These are phyloP conservation scores for Pogonophryne albipinna DNA, from an alignment of 2,797 vertebrate species.

Conservation along the genomic window DNA sequence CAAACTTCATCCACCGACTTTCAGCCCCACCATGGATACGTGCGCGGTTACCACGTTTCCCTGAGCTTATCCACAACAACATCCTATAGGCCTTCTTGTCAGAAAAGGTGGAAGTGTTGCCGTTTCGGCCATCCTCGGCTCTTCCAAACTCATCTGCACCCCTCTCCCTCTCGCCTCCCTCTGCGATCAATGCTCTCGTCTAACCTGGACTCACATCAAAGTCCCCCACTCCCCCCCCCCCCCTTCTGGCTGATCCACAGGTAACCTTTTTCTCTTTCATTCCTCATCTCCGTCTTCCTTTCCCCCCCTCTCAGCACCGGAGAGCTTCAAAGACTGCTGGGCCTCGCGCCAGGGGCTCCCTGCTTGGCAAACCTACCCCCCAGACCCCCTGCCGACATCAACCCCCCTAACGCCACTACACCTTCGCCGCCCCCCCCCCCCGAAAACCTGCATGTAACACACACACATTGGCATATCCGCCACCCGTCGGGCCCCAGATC, in stretches of 20 bases:
- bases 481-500: slow-evolving; percentile 68
- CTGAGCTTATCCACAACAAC: slow-evolving; percentile 56
- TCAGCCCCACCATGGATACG: slow-evolving; percentile 50
- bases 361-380: slow-evolving; percentile 72
- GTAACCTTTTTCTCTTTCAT: slow-evolving; percentile 85
- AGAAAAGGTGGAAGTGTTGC: slow-evolving; percentile 59
- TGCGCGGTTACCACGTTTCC: slow-evolving; percentile 61
- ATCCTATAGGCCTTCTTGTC: slow-evolving; percentile 31
- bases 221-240: slow-evolving; percentile 49
- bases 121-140: slow-evolving; percentile 53
- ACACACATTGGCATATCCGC: slow-evolving; percentile 49
- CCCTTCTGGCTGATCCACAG: slow-evolving; percentile 83
- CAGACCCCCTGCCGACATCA: slow-evolving; percentile 74
- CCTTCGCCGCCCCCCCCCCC: slow-evolving; percentile 44
- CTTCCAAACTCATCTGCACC: slow-evolving; percentile 58
- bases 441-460: slow-evolving; percentile 34
- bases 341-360: slow-evolving; percentile 84
- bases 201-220: slow-evolving; percentile 84
- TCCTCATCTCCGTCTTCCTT: slow-evolving; percentile 70
- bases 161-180: slow-evolving; percentile 47
- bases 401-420: slow-evolving; percentile 60
- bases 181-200: slow-evolving; percentile 80
- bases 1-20: slow-evolving; percentile 69
- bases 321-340: slow-evolving; percentile 87
- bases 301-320: slow-evolving; percentile 61